Conservation (phyloP, 2,113 vertebrate species). For the Phalacrocorax carbo region DNA sequence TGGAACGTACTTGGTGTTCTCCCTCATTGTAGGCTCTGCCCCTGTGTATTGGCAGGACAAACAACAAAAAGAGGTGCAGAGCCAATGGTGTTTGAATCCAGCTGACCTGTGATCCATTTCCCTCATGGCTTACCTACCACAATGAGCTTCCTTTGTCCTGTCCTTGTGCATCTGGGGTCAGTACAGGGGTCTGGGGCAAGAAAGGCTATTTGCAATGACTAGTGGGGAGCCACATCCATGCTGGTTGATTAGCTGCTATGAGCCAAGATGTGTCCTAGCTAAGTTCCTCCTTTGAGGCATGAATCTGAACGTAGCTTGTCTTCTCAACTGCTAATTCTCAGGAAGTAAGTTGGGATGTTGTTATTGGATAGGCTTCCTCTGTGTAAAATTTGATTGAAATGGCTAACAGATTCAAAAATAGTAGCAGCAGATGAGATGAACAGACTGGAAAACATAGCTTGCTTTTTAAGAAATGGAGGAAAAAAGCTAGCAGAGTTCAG, state of each 20-base stretch:
- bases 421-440: neutral
- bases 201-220: neutral
- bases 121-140: neutral
- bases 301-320: neutral
- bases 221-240: neutral
- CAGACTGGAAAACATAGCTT: neutral
- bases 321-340: neutral
- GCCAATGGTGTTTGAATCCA: neutral
- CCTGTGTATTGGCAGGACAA: neutral
- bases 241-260: neutral
- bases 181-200: neutral
- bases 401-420: neutral
- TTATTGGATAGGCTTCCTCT: neutral
- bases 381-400: neutral
- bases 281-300: neutral
- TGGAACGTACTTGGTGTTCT: neutral
- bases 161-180: neutral
- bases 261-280: neutral
- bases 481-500: neutral
- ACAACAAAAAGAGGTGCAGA: neutral
- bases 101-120: neutral
- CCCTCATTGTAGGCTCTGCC: neutral
- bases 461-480: neutral
- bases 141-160: neutral
- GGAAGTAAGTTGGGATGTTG: neutral